Evolutionary conservation across 2,113 vertebrate genomes (phyloP).

Genomic region (Elgaria multicarinata): DNA sequence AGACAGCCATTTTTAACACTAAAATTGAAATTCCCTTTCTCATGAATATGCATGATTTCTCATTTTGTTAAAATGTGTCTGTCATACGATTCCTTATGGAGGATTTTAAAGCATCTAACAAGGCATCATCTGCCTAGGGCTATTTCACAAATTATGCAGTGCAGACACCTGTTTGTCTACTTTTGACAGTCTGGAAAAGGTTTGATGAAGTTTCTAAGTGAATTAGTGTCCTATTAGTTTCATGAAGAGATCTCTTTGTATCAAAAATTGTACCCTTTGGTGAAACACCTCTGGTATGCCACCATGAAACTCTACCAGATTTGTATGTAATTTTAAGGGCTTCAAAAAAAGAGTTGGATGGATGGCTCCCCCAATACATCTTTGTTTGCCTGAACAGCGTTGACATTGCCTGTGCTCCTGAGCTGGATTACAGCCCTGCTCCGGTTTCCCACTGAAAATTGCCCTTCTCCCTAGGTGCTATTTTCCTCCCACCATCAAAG

Average conservation of each 20-base stretch:
- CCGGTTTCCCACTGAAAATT: too few species aligned
- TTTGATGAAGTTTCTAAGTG: constrained; percentile 34
- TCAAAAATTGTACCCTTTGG: constrained; percentile 8
- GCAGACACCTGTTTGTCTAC: constrained; percentile 5
- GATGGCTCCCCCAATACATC: not conserved
- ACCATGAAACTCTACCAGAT: not conserved
- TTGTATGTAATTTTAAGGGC: not conserved
- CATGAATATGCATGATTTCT: constrained; percentile 37
- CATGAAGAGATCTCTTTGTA: not conserved
- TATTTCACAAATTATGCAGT: not conserved
- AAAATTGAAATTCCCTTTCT: constrained; percentile 29
- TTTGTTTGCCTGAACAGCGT: not conserved
- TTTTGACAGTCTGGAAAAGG: constrained; percentile 7
- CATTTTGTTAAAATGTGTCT: not conserved
- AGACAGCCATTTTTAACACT: not conserved
- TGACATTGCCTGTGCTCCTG: too few species aligned
- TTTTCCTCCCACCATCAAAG: too few species aligned
- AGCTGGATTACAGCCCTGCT: too few species aligned
- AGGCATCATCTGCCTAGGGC: not conserved
- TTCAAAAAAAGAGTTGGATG: not conserved
- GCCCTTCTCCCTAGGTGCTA: too few species aligned
- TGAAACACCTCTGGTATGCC: not conserved
- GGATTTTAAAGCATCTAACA: not conserved
- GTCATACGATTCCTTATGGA: not conserved
- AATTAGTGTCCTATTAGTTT: constrained; percentile 24